phyloP scores from a whole-genome alignment of 2,888 invertebrate genomes.

The Lycia hirtaria region DNA sequence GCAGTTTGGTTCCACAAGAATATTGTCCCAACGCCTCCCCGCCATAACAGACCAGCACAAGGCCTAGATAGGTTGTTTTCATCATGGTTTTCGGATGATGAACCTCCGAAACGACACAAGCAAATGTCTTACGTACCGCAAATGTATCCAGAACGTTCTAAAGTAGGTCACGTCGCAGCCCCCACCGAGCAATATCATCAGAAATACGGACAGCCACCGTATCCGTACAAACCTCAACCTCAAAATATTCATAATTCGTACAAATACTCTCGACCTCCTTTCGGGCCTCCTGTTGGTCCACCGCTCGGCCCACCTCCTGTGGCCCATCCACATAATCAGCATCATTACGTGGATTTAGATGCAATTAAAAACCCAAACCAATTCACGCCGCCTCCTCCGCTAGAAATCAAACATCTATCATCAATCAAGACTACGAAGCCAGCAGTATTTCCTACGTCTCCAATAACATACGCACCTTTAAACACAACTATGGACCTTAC shows the following conservation, averaged over 20 bases:
- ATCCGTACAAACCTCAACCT: slow-evolving; percentile 58
- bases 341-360: slow-evolving; percentile 57
- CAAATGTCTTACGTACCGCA: slow-evolving; percentile 50
- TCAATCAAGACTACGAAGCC: slow-evolving; percentile 67
- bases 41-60: slow-evolving; percentile 55
- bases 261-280: slow-evolving; percentile 61
- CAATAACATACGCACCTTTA: slow-evolving; percentile 17
- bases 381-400: slow-evolving; percentile 37
- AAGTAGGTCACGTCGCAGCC: slow-evolving; percentile 57
- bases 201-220: slow-evolving; percentile 57
- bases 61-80: slow-evolving; percentile 74
- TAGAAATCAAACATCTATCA: slow-evolving; percentile 57
- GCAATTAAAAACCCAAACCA: slow-evolving; percentile 24
- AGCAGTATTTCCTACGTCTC: slow-evolving; percentile 67
- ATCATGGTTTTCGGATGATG: slow-evolving; percentile 71
- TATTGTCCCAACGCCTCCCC: slow-evolving; percentile 56
- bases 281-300: slow-evolving; percentile 42
- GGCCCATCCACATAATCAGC: slow-evolving; percentile 47
- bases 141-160: slow-evolving; percentile 56
- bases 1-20: slow-evolving; percentile 76
- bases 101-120: slow-evolving; percentile 54
- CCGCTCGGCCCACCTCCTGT: slow-evolving; percentile 51
- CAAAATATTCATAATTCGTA: slow-evolving; percentile 30
- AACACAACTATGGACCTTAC: slow-evolving; percentile 56
- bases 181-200: slow-evolving; percentile 60